Conservation (phyloP, 2,113 vertebrate species). For the Uria lomvia region DNA sequence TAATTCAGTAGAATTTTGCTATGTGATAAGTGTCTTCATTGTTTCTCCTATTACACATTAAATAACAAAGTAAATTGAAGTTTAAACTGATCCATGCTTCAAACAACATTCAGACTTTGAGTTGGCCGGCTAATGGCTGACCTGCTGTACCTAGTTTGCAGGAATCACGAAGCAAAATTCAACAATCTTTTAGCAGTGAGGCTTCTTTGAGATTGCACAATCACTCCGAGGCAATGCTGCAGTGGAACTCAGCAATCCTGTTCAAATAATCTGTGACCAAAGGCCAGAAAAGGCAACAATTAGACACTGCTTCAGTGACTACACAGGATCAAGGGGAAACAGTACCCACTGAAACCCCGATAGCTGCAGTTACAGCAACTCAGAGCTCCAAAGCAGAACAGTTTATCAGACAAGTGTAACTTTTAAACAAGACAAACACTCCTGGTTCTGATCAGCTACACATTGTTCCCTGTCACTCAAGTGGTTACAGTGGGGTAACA, state of each 20-base stretch:
- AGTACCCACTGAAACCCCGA: accelerated
- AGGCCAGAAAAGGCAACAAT: background rate
- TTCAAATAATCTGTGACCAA: background rate
- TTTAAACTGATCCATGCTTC: background rate
- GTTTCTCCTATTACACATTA: background rate
- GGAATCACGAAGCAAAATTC: background rate
- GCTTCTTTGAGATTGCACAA: background rate
- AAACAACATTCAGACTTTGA: background rate
- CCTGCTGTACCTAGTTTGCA: background rate
- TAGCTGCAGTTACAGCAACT: background rate
- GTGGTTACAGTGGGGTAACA: background rate
- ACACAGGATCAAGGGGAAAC: background rate
- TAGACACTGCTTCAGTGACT: background rate
- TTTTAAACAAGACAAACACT: background rate
- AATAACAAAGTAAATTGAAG: background rate
- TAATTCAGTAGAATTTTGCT: background rate
- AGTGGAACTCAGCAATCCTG: background rate
- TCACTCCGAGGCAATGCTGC: background rate
- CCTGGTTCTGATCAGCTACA: background rate
- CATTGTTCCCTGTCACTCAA: accelerated
- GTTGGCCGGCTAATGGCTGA: background rate
- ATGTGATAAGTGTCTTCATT: background rate
- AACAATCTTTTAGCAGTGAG: background rate
- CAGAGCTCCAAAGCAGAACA: background rate
- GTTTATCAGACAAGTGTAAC: background rate